A percentile compares a stretch with the other conserved stretches of the same genome.
These are phyloP conservation scores for Himalopsyche anomala DNA, from an alignment of 2,888 invertebrate species.

Conservation along the genomic window DNA sequence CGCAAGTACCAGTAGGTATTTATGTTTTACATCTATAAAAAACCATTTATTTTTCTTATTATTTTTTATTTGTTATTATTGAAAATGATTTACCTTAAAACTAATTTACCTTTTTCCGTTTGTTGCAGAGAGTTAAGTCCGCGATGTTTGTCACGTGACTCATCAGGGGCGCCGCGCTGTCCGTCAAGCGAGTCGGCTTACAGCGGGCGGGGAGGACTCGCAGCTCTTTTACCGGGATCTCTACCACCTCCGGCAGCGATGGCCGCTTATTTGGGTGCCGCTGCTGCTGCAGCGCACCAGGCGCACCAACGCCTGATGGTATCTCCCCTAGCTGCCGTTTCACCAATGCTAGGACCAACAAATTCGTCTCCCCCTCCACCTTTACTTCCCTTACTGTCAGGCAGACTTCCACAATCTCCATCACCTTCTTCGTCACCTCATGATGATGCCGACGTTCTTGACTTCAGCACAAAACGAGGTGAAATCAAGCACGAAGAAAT, in stretches of 20 bases:
- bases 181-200: conserved; percentile 87
- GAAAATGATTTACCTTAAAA: too few relatives aligned
- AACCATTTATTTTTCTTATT: too few relatives aligned
- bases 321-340: conserved; percentile 85
- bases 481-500: conserved; percentile 76
- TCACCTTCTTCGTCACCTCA: conserved; percentile 78
- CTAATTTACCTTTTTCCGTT: conserved; percentile 69
- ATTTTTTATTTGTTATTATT: background rate
- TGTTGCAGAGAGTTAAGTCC: conserved; percentile 87
- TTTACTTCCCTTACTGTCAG: conserved; percentile 72
- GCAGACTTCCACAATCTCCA: conserved; percentile 71
- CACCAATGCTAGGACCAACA: conserved; percentile 73
- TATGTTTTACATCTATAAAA: too few relatives aligned
- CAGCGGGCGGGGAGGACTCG: conserved; percentile 78
- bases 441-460: conserved; percentile 81
- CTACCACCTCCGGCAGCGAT: conserved; percentile 81
- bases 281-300: conserved; percentile 83
- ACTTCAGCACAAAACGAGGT: conserved; percentile 87
- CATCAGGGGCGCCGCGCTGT: conserved; percentile 84
- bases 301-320: conserved; percentile 86
- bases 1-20: too few relatives aligned
- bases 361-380: conserved; percentile 70
- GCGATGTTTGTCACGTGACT: conserved; percentile 89
- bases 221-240: conserved; percentile 75
- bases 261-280: conserved; percentile 87